Percentiles rank a stretch among this genome's conserved stretches.
Evolutionary conservation across 2,113 vertebrate genomes (phyloP).

Genomic region (Ondatra zibethicus): DNA sequence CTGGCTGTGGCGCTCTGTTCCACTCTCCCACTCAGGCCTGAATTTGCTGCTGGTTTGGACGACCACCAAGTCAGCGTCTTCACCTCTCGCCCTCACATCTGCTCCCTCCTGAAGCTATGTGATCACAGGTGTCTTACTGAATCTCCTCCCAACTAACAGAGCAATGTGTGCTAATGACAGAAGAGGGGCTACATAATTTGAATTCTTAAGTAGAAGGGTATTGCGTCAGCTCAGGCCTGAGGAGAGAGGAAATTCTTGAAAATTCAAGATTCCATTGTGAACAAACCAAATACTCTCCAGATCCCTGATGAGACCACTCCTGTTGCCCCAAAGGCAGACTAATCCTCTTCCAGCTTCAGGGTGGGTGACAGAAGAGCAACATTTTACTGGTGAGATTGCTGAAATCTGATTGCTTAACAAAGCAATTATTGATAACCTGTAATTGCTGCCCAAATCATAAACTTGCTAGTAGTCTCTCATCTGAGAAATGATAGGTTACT

Average conservation of each 20-base stretch:
- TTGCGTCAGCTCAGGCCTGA: neutral
- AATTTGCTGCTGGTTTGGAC: constrained; percentile 8
- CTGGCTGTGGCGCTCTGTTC: neutral
- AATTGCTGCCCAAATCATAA: constrained; percentile 51
- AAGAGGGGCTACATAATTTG: neutral
- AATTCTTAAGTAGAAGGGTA: constrained; percentile 23
- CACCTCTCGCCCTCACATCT: constrained; percentile 31
- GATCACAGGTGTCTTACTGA: constrained; percentile 55
- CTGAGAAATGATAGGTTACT: neutral
- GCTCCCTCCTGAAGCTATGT: constrained; percentile 54
- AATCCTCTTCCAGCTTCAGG: constrained; percentile 51
- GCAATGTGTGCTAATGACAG: constrained; percentile 36
- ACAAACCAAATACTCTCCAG: constrained; percentile 38
- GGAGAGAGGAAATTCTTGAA: neutral
- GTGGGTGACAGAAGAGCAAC: constrained; percentile 41
- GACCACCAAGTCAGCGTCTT: constrained; percentile 55
- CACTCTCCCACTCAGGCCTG: neutral
- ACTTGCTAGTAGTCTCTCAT: constrained; percentile 20
- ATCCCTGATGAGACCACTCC: constrained; percentile 24
- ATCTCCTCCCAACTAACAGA: neutral
- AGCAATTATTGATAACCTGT: constrained; percentile 70
- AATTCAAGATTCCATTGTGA: constrained; percentile 36
- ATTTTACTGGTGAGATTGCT: constrained; percentile 51
- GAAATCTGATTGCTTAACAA: constrained; percentile 70
- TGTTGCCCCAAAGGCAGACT: constrained; percentile 56